Base-by-base conservation (phyloP, 2,113 vertebrate genomes). In the Orthonyx spaldingii region DNA sequence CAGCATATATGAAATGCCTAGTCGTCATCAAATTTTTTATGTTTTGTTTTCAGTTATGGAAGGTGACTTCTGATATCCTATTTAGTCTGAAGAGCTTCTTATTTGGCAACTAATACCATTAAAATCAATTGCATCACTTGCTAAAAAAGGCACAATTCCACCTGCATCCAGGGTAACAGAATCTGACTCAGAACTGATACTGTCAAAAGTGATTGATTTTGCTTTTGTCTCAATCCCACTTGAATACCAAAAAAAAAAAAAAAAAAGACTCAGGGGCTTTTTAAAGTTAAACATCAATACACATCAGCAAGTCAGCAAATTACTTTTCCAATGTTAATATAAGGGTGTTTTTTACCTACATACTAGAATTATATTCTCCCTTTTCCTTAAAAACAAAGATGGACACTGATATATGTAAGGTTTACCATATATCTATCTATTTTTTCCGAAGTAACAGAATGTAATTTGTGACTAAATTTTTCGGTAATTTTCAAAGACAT, bases 201-300 rank as follows among this genome's bases (percentile, higher is more conserved):
- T 92, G 81, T 87, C 91, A 95, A 69, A 84, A 75, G 6, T 84
- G 77, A 94, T 92, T 82, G 65, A 94, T 92, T 75, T 49, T 72
- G 30, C 46, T 84, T 94, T 84, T 84, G 27, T 84, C 69, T 89
- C 80, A 89, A 71, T 82, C 32, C 32, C 37, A 56, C 44, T 49
- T 55, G 14, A 84, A 86, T 55, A 59, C 9, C 1, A 35, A 65
- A 55, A 85, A 79, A 30, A 60, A 59, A 61, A 63, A 24, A 64
- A 42, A 24, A 2, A 32, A 56, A n/a, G n/a, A n/a, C n/a, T 14
- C 37, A n/a, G 19, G 12, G 16, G 5, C 47, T 33, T 55, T 84
- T 83, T 26, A 49, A 76, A 84, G 41, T 13, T 49, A 4, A 84
- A 14, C 55, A 81, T 47, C 63, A 85, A 30, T 61, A 53, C 21